Evolutionary conservation across 2,797 vertebrate species (phyloP).

Genomic region (Acropternis orthonyx): DNA sequence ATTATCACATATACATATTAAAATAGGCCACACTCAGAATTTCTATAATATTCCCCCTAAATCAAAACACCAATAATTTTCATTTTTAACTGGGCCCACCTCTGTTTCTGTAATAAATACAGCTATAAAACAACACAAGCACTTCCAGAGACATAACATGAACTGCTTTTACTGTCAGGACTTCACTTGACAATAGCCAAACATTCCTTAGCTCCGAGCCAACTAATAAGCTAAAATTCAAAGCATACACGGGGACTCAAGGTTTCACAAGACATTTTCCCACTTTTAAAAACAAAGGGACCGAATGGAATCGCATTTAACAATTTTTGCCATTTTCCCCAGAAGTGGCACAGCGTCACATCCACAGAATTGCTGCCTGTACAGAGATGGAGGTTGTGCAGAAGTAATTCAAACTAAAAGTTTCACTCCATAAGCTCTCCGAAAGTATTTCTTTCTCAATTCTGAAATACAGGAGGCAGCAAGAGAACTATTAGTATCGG

Average conservation of each 20-base stretch:
- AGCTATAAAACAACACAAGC: constrained; percentile 26
- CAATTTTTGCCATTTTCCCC: neutral
- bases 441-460: neutral
- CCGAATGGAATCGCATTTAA: accelerated
- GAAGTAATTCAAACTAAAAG: neutral
- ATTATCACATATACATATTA: neutral
- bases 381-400: neutral
- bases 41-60: neutral
- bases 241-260: neutral
- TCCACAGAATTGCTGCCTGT: neutral
- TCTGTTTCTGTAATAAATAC: neutral
- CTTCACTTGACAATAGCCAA: constrained; percentile 34
- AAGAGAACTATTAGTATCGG: neutral
- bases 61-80: neutral
- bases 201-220: neutral
- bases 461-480: neutral
- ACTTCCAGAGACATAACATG: constrained; percentile 16
- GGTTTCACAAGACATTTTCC: neutral
- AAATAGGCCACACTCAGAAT: neutral
- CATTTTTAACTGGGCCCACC: neutral
- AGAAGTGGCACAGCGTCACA: neutral
- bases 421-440: neutral
- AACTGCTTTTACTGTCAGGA: constrained; percentile 27
- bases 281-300: neutral
- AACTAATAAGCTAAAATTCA: constrained; percentile 9